These are phyloP conservation scores for Hyperoplus immaculatus DNA, from an alignment of 2,797 vertebrate species.

Conservation along the genomic window DNA sequence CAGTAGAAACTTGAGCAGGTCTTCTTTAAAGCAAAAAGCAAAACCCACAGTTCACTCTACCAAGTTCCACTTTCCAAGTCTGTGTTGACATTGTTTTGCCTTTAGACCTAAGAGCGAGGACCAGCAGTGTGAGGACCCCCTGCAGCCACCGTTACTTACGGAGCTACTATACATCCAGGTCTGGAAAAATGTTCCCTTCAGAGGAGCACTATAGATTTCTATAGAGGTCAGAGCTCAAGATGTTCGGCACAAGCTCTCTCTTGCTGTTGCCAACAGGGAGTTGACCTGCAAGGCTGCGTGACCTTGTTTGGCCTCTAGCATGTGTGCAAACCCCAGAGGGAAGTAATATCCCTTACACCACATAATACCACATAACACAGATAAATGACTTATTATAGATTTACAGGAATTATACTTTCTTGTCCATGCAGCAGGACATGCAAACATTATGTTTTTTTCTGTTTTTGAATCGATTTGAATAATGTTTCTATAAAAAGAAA, in stretches of 20 bases:
- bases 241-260: constrained; percentile 46
- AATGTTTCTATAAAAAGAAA: background rate
- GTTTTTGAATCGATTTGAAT: constrained; percentile 5
- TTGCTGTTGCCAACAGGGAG: constrained; percentile 49
- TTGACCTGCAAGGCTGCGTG: constrained; percentile 31
- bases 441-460: background rate
- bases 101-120: constrained; percentile 6
- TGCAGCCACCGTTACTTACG: constrained; percentile 27
- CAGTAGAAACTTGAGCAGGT: constrained; percentile 29
- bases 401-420: constrained; percentile 34
- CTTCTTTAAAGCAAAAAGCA: constrained; percentile 16
- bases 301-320: constrained; percentile 34
- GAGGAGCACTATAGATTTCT: constrained; percentile 38
- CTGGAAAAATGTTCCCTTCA: constrained; percentile 38
- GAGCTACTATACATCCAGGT: constrained; percentile 15
- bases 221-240: constrained; percentile 57
- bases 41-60: constrained; percentile 14
- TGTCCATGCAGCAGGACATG: background rate
- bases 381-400: constrained; percentile 15
- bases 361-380: background rate
- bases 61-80: background rate
- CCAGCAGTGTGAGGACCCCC: constrained; percentile 23
- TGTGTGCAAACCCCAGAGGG: constrained; percentile 1
- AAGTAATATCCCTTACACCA: constrained; percentile 2
- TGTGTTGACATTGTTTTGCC: constrained; percentile 40